Evolutionary conservation across 53 echinoderm and acorn worm species (phyloP).

Genomic region (Stichopus horrens): DNA sequence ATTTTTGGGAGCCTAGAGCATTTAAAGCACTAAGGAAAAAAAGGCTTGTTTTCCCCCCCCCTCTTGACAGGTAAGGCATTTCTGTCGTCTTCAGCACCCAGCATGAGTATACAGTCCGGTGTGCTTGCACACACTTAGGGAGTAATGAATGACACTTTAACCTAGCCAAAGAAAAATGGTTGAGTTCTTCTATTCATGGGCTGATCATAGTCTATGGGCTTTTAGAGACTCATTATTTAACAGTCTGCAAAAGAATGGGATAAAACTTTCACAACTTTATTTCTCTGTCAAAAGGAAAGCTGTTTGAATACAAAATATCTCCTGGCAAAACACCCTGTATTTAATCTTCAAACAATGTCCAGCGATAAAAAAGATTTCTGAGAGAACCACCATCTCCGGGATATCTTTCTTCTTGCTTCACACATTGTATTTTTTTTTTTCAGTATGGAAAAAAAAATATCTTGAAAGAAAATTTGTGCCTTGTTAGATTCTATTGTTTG

Average conservation of each 20-base stretch:
- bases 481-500: background rate
- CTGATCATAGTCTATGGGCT: constrained; percentile 4
- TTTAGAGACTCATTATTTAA: constrained; percentile 17
- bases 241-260: background rate
- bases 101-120: background rate
- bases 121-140: background rate
- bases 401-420: background rate
- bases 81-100: background rate
- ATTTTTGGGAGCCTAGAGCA: background rate
- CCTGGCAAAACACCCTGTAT: constrained; percentile 30
- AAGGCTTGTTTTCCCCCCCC: too few relatives aligned
- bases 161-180: background rate
- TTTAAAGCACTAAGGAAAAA: background rate
- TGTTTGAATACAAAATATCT: constrained; percentile 42
- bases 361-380: background rate
- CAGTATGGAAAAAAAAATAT: background rate
- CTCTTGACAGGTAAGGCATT: background rate
- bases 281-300: background rate
- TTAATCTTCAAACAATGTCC: constrained; percentile 12
- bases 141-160: constrained; percentile 6
- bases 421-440: background rate
- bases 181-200: background rate
- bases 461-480: background rate
- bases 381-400: background rate
- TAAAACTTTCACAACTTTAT: constrained; percentile 1